A percentile compares a stretch with the other conserved stretches of the same genome.
Conservation (phyloP, 2,113 vertebrate genomes). For the Tricholaema leucomelas region DNA sequence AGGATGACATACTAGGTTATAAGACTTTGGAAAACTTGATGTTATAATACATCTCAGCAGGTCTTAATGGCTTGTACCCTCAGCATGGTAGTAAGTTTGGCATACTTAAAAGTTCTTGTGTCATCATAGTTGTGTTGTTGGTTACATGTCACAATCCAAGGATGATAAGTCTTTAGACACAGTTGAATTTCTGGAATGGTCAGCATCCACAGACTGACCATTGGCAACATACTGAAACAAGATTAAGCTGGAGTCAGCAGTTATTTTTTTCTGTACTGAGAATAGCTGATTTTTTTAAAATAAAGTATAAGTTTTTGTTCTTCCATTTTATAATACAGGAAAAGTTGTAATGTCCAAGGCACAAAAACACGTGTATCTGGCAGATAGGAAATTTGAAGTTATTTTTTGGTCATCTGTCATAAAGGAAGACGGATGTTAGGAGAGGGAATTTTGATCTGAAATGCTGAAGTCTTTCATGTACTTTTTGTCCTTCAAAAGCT, state of each 20-base stretch:
- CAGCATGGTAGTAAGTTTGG: neutral
- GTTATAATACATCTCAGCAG: neutral
- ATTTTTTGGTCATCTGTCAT: neutral
- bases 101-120: neutral
- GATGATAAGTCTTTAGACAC: neutral
- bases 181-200: neutral
- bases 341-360: neutral
- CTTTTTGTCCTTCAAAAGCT: neutral
- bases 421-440: fast-evolving
- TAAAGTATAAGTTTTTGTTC: neutral
- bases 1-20: neutral
- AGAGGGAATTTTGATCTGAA: neutral
- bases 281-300: neutral
- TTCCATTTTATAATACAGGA: neutral
- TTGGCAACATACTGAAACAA: neutral
- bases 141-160: neutral
- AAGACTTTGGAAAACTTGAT: neutral
- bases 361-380: neutral
- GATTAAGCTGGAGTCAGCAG: neutral
- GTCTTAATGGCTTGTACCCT: neutral
- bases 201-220: neutral
- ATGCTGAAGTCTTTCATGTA: neutral
- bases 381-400: neutral
- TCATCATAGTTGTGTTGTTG: neutral
- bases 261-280: neutral